Evolutionary conservation across 2,113 vertebrate species (phyloP).

Genomic region (Thamnophis sirtalis): DNA sequence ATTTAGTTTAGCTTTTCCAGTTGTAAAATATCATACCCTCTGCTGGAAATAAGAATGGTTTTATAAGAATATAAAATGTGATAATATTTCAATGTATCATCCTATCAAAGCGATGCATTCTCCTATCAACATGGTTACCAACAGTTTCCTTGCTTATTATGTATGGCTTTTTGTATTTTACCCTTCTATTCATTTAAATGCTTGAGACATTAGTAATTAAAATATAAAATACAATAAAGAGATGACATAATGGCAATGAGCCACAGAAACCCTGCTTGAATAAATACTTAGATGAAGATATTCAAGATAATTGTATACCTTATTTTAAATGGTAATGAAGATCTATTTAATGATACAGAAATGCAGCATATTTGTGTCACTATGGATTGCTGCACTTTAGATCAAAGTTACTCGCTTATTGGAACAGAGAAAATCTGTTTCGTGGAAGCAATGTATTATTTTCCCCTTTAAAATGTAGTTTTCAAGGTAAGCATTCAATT

Average conservation of each 20-base stretch:
- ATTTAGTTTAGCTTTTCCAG: no score
- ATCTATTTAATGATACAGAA: not conserved
- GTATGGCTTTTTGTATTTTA: not conserved
- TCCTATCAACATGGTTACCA: not conserved
- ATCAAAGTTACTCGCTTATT: not conserved
- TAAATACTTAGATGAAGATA: not conserved
- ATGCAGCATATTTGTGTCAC: not conserved
- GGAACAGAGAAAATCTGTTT: not conserved
- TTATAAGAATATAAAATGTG: not conserved
- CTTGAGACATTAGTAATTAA: not conserved
- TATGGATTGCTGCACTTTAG: not conserved
- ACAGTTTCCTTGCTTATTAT: not conserved
- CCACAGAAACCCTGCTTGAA: not conserved
- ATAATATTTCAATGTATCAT: not conserved
- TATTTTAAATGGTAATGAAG: not conserved
- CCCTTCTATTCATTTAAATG: not conserved
- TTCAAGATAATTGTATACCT: not conserved
- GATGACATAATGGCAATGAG: not conserved
- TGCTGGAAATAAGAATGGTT: not conserved
- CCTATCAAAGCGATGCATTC: not conserved
- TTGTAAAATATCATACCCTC: no score
- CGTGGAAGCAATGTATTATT: not conserved
- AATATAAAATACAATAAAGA: not conserved
- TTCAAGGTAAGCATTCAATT: not conserved
- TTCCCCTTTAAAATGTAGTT: not conserved